A percentile compares a stretch with the other conserved stretches of the same genome.
These are phyloP conservation scores for Troides aeacus DNA, from an alignment of 2,888 invertebrate species.

Conservation along the genomic window DNA sequence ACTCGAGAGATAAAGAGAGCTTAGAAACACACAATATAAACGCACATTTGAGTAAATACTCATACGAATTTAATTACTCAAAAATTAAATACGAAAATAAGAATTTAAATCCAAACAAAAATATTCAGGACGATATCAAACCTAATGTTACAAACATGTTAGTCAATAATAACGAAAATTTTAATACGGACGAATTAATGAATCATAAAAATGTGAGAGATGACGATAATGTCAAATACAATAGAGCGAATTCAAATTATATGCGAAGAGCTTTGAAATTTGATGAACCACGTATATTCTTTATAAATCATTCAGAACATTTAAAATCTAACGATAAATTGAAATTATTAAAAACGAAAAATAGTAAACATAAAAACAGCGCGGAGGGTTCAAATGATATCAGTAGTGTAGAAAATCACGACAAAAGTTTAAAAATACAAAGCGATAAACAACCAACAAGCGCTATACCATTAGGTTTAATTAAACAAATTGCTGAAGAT, in stretches of 20 bases:
- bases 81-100: slow-evolving; percentile 17
- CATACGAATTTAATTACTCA: slow-evolving; percentile 25
- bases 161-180: slow-evolving; percentile 1
- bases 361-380: slow-evolving; percentile 2
- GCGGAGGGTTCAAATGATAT: slow-evolving; percentile 1
- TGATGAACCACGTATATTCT: background rate
- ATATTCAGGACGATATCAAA: slow-evolving; percentile 1
- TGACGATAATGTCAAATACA: background rate
- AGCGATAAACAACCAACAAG: background rate
- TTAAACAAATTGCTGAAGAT: slow-evolving; percentile 56
- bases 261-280: background rate
- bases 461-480: slow-evolving; percentile 32
- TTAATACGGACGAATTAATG: background rate
- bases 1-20: slow-evolving; percentile 15
- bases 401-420: background rate
- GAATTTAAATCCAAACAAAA: slow-evolving; percentile 1
- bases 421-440: background rate
- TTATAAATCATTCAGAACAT: background rate
- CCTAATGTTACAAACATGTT: slow-evolving; percentile 4
- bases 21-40: slow-evolving; percentile 24
- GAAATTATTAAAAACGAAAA: background rate
- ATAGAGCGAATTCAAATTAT: background rate
- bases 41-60: slow-evolving; percentile 25
- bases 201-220: background rate
- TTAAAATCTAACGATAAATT: background rate